These are phyloP conservation scores for Ormyrus rosae DNA, from an alignment of 2,888 invertebrate genomes.

Conservation along the genomic window DNA sequence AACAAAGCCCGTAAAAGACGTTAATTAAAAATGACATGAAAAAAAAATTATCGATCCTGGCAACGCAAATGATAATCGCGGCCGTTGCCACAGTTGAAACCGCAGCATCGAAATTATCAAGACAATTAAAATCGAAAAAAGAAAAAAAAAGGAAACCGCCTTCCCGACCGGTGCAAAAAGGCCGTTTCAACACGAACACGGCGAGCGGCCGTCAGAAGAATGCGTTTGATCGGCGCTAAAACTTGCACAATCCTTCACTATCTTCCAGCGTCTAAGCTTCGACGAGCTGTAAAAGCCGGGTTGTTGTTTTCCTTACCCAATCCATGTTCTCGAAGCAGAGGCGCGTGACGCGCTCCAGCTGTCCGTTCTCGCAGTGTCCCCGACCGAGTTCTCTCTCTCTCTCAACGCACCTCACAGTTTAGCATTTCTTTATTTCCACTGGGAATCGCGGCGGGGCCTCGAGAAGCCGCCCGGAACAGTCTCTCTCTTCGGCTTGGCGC, in stretches of 20 bases:
- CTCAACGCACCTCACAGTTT: constrained; percentile 13
- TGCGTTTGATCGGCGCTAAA: background rate
- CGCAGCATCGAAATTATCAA: too few relatives aligned
- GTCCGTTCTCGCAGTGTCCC: constrained; percentile 35
- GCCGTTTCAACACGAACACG: too few relatives aligned
- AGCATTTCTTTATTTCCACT: constrained; percentile 22
- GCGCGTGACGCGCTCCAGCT: constrained; percentile 41
- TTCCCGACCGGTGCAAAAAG: background rate
- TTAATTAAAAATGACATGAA: too few relatives aligned
- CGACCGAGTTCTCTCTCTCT: constrained; percentile 13
- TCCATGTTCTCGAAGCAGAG: constrained; percentile 46
- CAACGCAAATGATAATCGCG: too few relatives aligned
- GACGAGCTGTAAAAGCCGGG: background rate
- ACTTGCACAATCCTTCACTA: constrained; percentile 18
- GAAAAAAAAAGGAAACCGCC: background rate
- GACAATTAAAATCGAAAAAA: background rate
- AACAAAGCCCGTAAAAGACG: too few relatives aligned
- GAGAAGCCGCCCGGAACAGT: too few relatives aligned
- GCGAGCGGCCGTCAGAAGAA: too few relatives aligned
- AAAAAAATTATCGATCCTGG: too few relatives aligned
- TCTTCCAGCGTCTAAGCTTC: background rate
- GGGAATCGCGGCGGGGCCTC: background rate
- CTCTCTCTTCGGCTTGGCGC: too few relatives aligned
- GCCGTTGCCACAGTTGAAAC: too few relatives aligned
- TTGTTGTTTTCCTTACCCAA: constrained; percentile 50